Base-by-base conservation (phyloP, 2,113 vertebrate species). In the Fregata magnificens region DNA sequence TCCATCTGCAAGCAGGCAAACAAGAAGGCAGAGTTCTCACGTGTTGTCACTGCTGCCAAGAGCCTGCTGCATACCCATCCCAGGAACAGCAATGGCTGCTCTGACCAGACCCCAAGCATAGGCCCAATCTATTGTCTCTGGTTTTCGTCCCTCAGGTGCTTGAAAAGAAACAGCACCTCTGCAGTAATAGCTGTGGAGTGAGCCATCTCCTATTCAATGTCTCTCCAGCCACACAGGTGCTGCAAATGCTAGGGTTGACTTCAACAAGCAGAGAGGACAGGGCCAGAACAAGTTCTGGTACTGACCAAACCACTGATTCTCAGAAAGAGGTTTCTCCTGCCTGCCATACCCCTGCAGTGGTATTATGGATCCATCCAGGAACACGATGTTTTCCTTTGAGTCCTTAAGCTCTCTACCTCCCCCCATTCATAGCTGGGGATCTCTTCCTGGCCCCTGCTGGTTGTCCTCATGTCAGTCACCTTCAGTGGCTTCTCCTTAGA, bases 401-500 rank as follows among this genome's bases (percentile, higher is more conserved):
- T 19, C 55, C 49, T 67, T n/a, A 22, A 65, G 12, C 16, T 63
- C 72, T 65, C 40, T 77, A 22, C 20, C 38, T 77, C 45, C 44
- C 65, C 66, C 9, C 31, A 16, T 11, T 34, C 72, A 22, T 2
- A 91, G 86, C 61, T 82, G 36, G 36, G 26, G 17, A 14, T 42
- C 72, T 62, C 62, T 65, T 66, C 82, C 88, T 72, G 66, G 28
- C 29, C 73, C 88, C 58, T 42, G 14, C 38, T 59, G 42, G 2
- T 21, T 81, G 44, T 59, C 74, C 70, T 90, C 45, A 12, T 2
- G 2, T 62, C 65, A n/a, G 29, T 95, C 89, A 97, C 97, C 97
- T 98, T 93, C 4, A 49, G 81, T 15, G 59, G 71, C 66, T 95
- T 97, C 90, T 96, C 93, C 78, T 94, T 81, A 0, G 55, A 58